A percentile compares a stretch with the other conserved stretches of the same genome.
phyloP scores from a whole-genome alignment of 2,113 vertebrate genomes.

The Cairina moschata region DNA sequence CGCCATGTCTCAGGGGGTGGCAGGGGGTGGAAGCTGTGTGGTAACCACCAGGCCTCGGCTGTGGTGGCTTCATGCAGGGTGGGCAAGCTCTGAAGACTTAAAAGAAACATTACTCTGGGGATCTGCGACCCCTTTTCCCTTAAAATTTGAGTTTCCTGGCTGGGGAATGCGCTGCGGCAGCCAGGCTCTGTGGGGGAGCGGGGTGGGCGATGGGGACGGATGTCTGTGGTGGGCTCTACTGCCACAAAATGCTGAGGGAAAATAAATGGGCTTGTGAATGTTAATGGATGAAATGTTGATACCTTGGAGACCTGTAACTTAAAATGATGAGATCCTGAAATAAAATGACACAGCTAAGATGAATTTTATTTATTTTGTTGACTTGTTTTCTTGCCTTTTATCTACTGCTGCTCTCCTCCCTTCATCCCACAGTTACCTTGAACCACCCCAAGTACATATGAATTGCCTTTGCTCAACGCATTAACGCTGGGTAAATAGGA shows the following conservation, averaged over 20 bases:
- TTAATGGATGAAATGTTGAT: neutral
- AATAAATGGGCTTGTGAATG: neutral
- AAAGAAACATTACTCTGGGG: neutral
- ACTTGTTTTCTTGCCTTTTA: neutral
- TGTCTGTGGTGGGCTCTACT: neutral
- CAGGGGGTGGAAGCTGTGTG: neutral
- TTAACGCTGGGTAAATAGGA: neutral
- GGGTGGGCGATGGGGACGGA: neutral
- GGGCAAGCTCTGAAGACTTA: neutral
- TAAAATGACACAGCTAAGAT: neutral
- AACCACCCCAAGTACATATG: neutral
- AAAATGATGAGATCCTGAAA: neutral
- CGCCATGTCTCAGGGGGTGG: neutral
- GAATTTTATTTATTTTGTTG: neutral
- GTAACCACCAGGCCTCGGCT: neutral
- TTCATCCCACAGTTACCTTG: neutral
- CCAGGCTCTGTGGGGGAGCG: neutral
- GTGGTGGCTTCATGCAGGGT: neutral
- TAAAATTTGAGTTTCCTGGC: neutral
- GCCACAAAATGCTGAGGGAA: neutral
- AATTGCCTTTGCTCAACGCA: neutral
- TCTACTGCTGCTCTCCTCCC: neutral
- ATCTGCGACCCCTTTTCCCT: neutral
- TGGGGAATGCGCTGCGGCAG: neutral
- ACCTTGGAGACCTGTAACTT: neutral